Evolutionary conservation across 2,113 vertebrate genomes (phyloP), one percentile per base, ranked within the genome.

Genomic region (Ginglymostoma cirratum): DNA sequence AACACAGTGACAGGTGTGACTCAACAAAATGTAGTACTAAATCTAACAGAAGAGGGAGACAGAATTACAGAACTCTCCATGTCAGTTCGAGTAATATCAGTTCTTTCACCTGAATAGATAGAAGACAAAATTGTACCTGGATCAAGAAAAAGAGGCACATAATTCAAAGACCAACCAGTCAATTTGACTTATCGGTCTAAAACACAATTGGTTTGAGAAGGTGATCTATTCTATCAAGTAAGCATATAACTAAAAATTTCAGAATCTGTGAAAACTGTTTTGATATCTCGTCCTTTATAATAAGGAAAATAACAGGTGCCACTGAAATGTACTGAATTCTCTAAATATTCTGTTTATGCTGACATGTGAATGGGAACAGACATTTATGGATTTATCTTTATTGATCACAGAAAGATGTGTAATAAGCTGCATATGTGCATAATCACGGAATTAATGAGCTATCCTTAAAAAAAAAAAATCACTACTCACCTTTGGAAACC

Each of bases 401-500:
- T 17, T 38, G 21, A 70, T 42, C 24, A 70, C 24, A 69, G 42
- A 45, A 14, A 38, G 27, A 87, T 87, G 24, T 42, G 48, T 52
- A 23, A 48, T 69, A 69, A 94, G 55, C 7, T 8, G 10, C 48
- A 48, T 27, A 72, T 30, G 3, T 48, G 23, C 10, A 72, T 38
- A 95, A 72, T 70, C 24, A 94, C 23, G 45, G 2, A 67, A 65
- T n/a, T 55, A 45, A 48, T 10, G 23, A 89, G 86, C 3, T 89
- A 52, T 52, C 87, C 34, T 90, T 61, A 10, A 69, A 92, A 95
- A 96, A 10, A 69, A 92, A 95, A 96, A 95, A 95, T 96, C 30
- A 96, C 96, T 96, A 55, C 98, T 97, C 97, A 99, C 99, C 99
- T 99, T 99, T 10, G 99, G 99, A 97, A 99, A 99, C 96, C 99